Evolutionary conservation across 2,797 vertebrate species (phyloP), one percentile per base, ranked within the genome.

Genomic region (Lithobates sylvaticus): DNA sequence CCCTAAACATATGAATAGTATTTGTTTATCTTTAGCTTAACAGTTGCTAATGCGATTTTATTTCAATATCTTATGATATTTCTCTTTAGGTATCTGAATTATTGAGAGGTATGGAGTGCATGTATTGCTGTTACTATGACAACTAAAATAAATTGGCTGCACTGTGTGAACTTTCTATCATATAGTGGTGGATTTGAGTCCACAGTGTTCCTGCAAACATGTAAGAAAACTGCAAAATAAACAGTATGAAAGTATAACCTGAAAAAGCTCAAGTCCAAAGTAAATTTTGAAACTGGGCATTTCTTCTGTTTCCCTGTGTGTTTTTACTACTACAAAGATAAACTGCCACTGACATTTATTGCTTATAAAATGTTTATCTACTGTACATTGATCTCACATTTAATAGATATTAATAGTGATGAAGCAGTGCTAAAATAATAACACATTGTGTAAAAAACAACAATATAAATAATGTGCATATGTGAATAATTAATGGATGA

Each of bases 81-180:
- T 65, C n/a, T 65, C n/a, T 23, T 65, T 65, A 1, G n/a, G 61
- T 26, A 26, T 65, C 61, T 65, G 10, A 65, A 65, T 65, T 65
- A 65, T 65, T 65, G 61, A 65, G 61, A 65, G 61, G n/a, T 65
- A 65, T 65, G 61, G 21, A 9, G 61, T 65, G 23, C 61, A 65
- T 65, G 61, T 23, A 65, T 26, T 65, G 7, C n/a, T n/a, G 61
- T 65, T 65, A 65, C 61, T 65, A 65, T 65, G 61, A 65, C 61
- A 65, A 65, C 61, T 6, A 65, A 65, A 65, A 65, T 2, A 65
- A 65, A 26, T 65, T 26, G n/a, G 61, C 61, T 65, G 61, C n/a
- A n/a, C 21, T 26, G 61, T 65, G n/a, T 65, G 61, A 65, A 65
- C 61, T 65, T 65, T 65, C 61, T 65, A 65, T 65, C n/a, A 65